A percentile compares a stretch with the other conserved stretches of the same genome.
Evolutionary conservation across 2,113 vertebrate genomes (phyloP).

Genomic region (Naja naja): DNA sequence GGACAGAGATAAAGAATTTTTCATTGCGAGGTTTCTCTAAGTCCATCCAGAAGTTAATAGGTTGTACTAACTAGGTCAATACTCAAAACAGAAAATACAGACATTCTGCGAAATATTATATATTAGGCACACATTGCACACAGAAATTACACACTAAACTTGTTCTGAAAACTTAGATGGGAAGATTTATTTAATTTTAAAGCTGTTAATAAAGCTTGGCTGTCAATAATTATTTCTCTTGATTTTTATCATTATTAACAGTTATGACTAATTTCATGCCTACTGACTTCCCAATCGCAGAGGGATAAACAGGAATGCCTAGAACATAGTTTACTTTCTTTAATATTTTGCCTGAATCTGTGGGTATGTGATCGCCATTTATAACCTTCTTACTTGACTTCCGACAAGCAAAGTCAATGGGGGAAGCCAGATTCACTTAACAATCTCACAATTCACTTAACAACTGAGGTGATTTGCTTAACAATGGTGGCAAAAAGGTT

Average conservation of each 20-base stretch:
- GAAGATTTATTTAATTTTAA: not conserved
- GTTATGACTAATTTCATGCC: not conserved
- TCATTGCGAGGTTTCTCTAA: not conserved
- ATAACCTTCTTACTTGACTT: not conserved
- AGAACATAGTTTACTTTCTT: not conserved
- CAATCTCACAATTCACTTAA: not conserved
- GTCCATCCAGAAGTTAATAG: not conserved
- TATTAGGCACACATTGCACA: not conserved
- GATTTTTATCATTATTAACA: not conserved
- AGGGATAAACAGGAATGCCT: not conserved
- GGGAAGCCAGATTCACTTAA: not conserved
- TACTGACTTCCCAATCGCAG: not conserved
- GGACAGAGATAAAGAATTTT: not conserved
- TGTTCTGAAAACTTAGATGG: not conserved
- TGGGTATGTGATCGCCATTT: not conserved
- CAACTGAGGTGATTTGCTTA: not conserved
- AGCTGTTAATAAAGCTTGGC: not conserved
- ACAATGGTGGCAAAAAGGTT: not conserved
- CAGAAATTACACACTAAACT: not conserved
- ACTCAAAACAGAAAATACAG: not conserved
- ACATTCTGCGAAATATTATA: not conserved
- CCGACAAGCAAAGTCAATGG: not conserved
- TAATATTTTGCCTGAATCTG: not conserved
- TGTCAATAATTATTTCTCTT: not conserved
- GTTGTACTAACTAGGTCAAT: not conserved